Conservation (phyloP, 2,888 invertebrate genomes). For the Hesperia comma region DNA sequence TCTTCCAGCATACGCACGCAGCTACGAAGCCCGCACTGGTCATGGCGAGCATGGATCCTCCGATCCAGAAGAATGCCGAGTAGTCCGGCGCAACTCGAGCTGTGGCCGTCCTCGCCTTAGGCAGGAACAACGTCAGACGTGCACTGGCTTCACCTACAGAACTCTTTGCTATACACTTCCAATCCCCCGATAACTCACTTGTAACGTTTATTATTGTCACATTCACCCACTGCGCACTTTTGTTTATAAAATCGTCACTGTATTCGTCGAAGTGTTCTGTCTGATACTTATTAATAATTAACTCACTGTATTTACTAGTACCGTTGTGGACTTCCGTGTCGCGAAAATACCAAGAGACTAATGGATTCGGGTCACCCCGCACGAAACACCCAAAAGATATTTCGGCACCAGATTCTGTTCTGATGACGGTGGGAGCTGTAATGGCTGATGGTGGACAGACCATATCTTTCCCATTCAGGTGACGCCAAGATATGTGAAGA, state of each 20-base stretch:
- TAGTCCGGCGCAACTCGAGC: constrained; percentile 89
- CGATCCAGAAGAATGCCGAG: constrained; percentile 88
- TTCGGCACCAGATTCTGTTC: constrained; percentile 92
- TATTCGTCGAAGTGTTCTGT: constrained; percentile 66
- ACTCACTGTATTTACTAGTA: constrained; percentile 64
- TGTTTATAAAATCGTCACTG: constrained; percentile 70
- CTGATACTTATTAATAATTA: constrained; percentile 61
- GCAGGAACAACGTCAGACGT: constrained; percentile 83
- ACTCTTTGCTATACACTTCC: constrained; percentile 91
- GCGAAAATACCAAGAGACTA: constrained; percentile 91
- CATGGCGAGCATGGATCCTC: constrained; percentile 88
- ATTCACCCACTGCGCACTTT: constrained; percentile 89
- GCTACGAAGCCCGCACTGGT: constrained; percentile 85
- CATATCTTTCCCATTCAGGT: constrained; percentile 88
- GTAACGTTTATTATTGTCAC: constrained; percentile 92
- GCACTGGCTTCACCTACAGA: constrained; percentile 84
- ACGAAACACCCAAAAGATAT: constrained; percentile 92
- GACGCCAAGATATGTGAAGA: constrained; percentile 88
- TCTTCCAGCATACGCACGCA: constrained; percentile 83
- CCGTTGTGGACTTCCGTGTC: constrained; percentile 75
- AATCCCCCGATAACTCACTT: constrained; percentile 92
- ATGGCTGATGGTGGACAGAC: constrained; percentile 91
- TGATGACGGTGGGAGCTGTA: constrained; percentile 82
- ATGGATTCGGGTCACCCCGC: constrained; percentile 91
- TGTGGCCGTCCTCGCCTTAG: constrained; percentile 88